Evolutionary conservation across 2,113 vertebrate species (phyloP), one percentile per base, ranked within the genome.

Genomic region (Esox niger): DNA sequence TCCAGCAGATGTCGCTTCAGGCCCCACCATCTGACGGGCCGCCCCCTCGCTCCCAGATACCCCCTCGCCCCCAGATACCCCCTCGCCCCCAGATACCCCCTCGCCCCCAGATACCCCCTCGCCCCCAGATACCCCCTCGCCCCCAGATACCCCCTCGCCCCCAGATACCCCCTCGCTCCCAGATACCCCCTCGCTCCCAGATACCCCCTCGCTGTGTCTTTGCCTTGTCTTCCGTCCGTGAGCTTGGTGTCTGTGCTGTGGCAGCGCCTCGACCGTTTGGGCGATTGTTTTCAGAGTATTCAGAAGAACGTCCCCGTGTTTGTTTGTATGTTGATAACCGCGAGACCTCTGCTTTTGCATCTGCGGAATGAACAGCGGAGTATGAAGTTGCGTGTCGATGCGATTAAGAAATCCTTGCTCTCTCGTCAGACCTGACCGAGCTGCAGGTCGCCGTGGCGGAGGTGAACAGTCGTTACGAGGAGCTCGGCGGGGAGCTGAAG

Each of bases 361-460:
- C 27, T 27, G 57, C n/a, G 57, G 7, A 21, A 21, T 54, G 49
- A 9, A 25, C n/a, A 25, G 5, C 6, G 9, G 6, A 21, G 9
- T 10, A 54, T 2, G 8, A 25, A 54, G 10, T 2, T 54, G n/a
- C 6, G 6, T 10, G 6, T 54, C 10, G 17, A 21, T 54, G 3
- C 23, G 23, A 25, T 7, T 10, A 7, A 54, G 8, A 8, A 25
- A 11, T 60, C 10, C 46, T 23, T 43, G 31, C n/a, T 8, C n/a
- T 56, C 64, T 66, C 7, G 2, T 31, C 85, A 99, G 97, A 99
- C 82, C 90, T 98, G 87, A 97, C 97, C 0, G 94, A 96, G 86
- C 96, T 99, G 78, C 96, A 98, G 86, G 93, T 96, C 1, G 90
- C 94, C 0, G 87, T 97, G 78, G 91, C 94, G 0, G 97, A 98